phyloP scores from a whole-genome alignment of 2,888 invertebrate species.

The Uloborus plumipes region DNA sequence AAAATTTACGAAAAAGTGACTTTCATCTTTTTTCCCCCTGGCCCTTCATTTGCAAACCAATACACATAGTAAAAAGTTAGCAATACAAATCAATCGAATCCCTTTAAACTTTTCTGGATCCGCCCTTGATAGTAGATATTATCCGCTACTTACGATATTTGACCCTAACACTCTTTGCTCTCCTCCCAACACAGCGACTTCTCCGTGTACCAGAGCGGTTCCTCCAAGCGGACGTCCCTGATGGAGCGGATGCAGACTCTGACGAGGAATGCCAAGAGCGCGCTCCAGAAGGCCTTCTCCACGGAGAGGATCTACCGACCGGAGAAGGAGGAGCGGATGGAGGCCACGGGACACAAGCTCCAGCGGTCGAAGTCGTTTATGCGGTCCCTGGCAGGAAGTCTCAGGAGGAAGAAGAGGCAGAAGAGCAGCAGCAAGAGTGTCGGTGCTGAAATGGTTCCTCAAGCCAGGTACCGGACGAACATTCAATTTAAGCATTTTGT shows the following conservation, averaged over 20 bases:
- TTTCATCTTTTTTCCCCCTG: too few species aligned
- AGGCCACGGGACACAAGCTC: conserved; percentile 28
- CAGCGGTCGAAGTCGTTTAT: conserved; percentile 53
- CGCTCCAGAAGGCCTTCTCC: conserved; percentile 62
- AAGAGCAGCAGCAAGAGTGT: conserved; percentile 5
- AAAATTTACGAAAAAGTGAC: too few species aligned
- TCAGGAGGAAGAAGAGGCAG: conserved; percentile 47
- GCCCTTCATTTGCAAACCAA: too few species aligned
- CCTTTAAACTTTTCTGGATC: too few species aligned
- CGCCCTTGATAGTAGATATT: too few species aligned
- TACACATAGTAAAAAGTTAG: too few species aligned
- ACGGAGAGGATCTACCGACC: conserved; percentile 61
- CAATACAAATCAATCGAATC: too few species aligned
- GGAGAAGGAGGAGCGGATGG: conserved; percentile 55
- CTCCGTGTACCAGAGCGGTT: conserved; percentile 50
- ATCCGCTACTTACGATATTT: too few species aligned
- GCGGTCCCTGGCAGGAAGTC: conserved; percentile 34
- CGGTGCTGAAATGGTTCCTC: conserved; percentile 36
- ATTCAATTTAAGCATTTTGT: too few species aligned
- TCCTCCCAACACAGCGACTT: conserved; percentile 46
- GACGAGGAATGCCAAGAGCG: conserved; percentile 35
- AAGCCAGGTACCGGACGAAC: conserved; percentile 20
- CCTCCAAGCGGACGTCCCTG: conserved; percentile 47
- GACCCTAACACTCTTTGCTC: background rate
- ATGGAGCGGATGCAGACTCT: conserved; percentile 45